Evolutionary conservation across 2,113 vertebrate genomes (phyloP), one percentile per base, ranked within the genome.

Genomic region (Percopsis transmontana): DNA sequence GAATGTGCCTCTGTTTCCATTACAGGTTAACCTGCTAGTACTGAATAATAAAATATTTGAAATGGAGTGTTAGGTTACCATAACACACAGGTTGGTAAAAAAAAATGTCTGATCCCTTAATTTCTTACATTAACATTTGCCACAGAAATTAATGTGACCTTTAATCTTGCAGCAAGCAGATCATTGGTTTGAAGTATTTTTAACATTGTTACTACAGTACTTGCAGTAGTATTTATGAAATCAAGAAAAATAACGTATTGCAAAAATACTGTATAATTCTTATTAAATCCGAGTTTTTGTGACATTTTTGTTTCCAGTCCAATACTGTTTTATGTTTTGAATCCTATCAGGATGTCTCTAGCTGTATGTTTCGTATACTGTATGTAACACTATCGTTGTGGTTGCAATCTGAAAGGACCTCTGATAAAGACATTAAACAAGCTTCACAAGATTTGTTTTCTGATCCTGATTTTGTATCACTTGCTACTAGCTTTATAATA

Each of bases 401-500:
- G 62, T 77, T 66, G 68, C 60, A 68, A 66, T 74, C 72, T 72
- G n/a, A 70, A 57, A 72, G 64, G 45, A 77, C 47, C 60, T 70
- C 68, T 39, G 41, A 82, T 80, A 71, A 80, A 86, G 68, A 45
- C 41, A 20, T 42, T 59, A 58, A 65, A 54, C 39, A 68, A 65
- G 48, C 66, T 39, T 47, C 5, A 12, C 27, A 33, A 33, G 27
- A 33, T 33, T 33, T 33, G 27, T 33, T 33, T 33, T 33, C 27
- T 33, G 27, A 33, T 33, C 3, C 27, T 33, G 27, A 33, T 33
- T 2, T 33, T 33, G n/a, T n/a, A n/a, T n/a, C n/a, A n/a, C n/a
- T n/a, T n/a, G n/a, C n/a, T 33, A 33, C 27, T 33, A 33, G 27
- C 27, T 33, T 6, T 33, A 33, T n/a, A n/a, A n/a, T n/a, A n/a